Conservation (phyloP, 2,797 vertebrate species). For the Ficedula albicollis region DNA sequence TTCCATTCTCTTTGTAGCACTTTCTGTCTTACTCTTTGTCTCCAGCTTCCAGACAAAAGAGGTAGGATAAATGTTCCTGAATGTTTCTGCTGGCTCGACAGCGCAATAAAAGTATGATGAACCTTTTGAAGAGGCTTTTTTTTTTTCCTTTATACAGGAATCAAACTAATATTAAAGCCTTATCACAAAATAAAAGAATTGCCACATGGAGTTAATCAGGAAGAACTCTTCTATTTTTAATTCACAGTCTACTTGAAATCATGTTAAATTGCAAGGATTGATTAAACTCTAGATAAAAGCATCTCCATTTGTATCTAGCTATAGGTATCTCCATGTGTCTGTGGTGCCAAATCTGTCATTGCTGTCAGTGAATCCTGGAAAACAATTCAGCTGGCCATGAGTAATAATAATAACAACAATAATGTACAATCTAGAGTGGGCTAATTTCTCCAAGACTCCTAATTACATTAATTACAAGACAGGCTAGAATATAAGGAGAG, state of each 20-base stretch:
- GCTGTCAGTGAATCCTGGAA: background rate
- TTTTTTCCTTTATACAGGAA: background rate
- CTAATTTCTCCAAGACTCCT: background rate
- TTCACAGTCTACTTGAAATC: background rate
- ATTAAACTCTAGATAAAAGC: background rate
- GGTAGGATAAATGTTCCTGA: background rate
- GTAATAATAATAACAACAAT: background rate
- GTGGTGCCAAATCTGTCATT: background rate
- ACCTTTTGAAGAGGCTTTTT: background rate
- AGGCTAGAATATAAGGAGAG: background rate
- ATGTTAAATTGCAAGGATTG: background rate
- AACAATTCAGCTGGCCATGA: background rate
- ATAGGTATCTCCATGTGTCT: background rate
- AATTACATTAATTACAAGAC: background rate
- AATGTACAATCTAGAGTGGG: background rate
- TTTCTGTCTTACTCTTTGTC: background rate
- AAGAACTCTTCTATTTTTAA: background rate
- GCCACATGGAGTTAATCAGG: background rate
- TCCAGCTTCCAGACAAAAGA: background rate
- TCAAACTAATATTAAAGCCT: background rate
- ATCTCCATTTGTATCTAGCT: background rate
- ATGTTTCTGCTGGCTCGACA: background rate
- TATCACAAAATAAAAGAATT: background rate
- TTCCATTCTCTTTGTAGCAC: background rate
- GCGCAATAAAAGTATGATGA: background rate